Conservation (phyloP, 2,888 invertebrate genomes). For the Apoderus coryli region DNA sequence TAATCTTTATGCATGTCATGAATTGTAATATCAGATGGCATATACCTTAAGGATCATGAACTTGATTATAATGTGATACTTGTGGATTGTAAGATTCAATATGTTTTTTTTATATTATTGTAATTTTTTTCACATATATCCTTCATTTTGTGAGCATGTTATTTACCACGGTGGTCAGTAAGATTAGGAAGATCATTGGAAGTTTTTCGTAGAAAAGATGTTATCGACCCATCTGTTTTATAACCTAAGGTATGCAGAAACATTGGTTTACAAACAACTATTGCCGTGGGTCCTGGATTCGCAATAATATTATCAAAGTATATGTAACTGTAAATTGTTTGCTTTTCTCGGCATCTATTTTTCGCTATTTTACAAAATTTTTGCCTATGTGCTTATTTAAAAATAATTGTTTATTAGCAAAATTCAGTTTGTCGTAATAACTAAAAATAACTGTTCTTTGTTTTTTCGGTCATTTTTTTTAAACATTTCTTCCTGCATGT, state of each 20-base stretch:
- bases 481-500: conserved; percentile 1
- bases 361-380: background rate
- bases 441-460: background rate
- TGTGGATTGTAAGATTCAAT: conserved; percentile 1
- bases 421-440: background rate
- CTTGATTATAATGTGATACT: conserved; percentile 1
- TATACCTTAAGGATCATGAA: background rate
- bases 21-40: background rate
- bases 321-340: conserved; percentile 1
- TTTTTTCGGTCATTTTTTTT: background rate
- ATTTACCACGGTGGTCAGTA: background rate
- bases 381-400: background rate
- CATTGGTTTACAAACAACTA: conserved; percentile 1
- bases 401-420: background rate
- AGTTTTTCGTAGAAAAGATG: background rate
- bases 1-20: too few species aligned
- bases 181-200: background rate
- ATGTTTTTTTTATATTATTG: conserved; percentile 1
- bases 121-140: background rate
- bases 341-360: conserved; percentile 1
- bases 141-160: background rate
- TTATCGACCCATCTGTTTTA: conserved; percentile 1
- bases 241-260: background rate
- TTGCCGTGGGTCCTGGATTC: too few species aligned
- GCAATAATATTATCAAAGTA: too few species aligned